These are phyloP conservation scores for Sebastes minor DNA, from an alignment of 2,797 vertebrate genomes.

Conservation along the genomic window DNA sequence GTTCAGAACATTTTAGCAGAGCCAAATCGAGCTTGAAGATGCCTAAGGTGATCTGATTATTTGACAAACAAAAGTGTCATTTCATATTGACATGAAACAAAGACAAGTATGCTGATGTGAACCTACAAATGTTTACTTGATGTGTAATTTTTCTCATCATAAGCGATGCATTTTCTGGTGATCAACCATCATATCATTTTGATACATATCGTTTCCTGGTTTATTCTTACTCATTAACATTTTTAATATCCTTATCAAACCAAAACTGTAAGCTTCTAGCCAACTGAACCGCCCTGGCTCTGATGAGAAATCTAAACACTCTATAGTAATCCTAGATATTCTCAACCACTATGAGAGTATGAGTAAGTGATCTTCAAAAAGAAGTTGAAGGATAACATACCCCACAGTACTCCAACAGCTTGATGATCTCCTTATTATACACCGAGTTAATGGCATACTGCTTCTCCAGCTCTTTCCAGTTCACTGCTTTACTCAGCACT, in stretches of 20 bases:
- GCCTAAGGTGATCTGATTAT: neutral
- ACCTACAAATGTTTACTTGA: neutral
- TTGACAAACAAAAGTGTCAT: neutral
- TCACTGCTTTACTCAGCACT: conserved; percentile 94
- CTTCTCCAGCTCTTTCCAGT: conserved; percentile 95
- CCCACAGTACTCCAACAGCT: conserved; percentile 96
- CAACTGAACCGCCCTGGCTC: neutral
- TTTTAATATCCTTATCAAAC: neutral
- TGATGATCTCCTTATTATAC: conserved; percentile 95
- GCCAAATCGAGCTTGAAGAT: neutral
- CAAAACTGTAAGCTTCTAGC: neutral
- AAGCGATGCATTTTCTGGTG: neutral
- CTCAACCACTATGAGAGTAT: neutral
- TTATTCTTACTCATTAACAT: neutral
- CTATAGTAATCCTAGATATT: neutral
- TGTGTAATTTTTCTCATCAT: no score
- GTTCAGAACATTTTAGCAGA: neutral
- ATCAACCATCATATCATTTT: neutral
- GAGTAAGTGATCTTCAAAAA: neutral
- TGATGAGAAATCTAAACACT: neutral
- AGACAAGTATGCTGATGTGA: neutral
- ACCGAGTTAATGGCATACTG: conserved; percentile 92
- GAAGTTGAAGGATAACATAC: conserved; percentile 72
- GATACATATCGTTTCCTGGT: neutral
- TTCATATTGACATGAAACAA: neutral